Percentiles rank a stretch among this genome's conserved stretches.
These are phyloP conservation scores for Chelmon rostratus DNA, from an alignment of 2,797 vertebrate genomes.

Conservation along the genomic window DNA sequence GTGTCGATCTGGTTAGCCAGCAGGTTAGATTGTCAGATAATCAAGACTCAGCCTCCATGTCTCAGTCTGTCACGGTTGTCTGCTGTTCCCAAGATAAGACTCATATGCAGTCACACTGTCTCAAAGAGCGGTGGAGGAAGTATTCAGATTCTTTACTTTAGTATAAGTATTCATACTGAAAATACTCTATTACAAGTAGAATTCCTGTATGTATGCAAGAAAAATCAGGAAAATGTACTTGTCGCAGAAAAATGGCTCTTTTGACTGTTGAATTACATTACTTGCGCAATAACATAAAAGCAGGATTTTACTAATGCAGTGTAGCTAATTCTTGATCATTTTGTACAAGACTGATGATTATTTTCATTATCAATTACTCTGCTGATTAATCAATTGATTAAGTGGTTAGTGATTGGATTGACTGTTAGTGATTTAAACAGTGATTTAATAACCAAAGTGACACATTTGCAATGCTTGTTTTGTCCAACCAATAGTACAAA, in stretches of 20 bases:
- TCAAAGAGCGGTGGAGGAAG: neutral
- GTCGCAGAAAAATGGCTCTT: neutral
- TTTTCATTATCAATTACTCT: neutral
- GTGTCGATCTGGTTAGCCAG: slow-evolving; percentile 35
- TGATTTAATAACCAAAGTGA: too few relatives aligned
- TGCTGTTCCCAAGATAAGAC: slow-evolving; percentile 19
- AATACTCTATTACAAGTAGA: neutral
- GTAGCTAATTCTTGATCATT: neutral
- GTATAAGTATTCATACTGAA: neutral
- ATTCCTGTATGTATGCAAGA: neutral
- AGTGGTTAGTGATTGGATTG: too few relatives aligned
- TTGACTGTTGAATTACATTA: neutral
- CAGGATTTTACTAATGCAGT: neutral
- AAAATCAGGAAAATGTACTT: too few relatives aligned
- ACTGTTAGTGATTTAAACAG: too few relatives aligned
- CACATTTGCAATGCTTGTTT: too few relatives aligned
- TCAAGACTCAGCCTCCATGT: slow-evolving; percentile 19
- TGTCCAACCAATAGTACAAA: too few relatives aligned
- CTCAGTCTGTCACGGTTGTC: slow-evolving; percentile 6
- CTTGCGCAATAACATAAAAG: neutral
- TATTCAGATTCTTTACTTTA: neutral
- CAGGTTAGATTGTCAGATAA: slow-evolving; percentile 55
- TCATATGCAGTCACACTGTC: slow-evolving; percentile 8
- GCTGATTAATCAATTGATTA: neutral
- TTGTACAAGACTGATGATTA: neutral